Conservation (phyloP, 2,888 invertebrate genomes). For the Aricia artaxerxes region DNA sequence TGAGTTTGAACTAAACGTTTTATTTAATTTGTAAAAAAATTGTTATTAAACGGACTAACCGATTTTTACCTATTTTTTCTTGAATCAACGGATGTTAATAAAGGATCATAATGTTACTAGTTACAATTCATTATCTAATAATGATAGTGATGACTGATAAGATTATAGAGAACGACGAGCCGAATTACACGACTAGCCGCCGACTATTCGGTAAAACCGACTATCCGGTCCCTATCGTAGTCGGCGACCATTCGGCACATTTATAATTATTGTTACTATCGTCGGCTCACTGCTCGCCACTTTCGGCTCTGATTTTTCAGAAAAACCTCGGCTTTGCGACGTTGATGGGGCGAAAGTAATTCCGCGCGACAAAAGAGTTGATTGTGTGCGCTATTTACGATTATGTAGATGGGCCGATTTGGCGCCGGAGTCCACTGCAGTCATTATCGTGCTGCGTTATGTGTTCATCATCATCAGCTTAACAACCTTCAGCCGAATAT, state of each 20-base stretch:
- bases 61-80: too few species aligned
- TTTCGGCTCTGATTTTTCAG: background rate
- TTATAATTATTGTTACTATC: too few species aligned
- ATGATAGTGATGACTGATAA: too few species aligned
- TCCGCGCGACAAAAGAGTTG: constrained; percentile 2
- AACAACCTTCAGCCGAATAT: too few species aligned
- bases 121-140: too few species aligned
- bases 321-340: background rate
- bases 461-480: background rate
- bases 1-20: background rate
- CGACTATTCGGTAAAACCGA: too few species aligned
- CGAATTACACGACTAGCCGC: too few species aligned
- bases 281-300: background rate
- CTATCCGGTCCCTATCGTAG: too few species aligned
- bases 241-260: too few species aligned
- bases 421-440: constrained; percentile 4
- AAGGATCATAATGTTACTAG: too few species aligned
- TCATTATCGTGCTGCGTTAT: background rate
- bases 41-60: background rate
- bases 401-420: constrained; percentile 17
- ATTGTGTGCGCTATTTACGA: constrained; percentile 15
- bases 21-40: background rate
- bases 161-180: too few species aligned
- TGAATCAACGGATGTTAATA: too few species aligned
- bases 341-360: background rate